A percentile compares a stretch with the other conserved stretches of the same genome.
Conservation (phyloP, 2,888 invertebrate species). For the Synergus japonicus region DNA sequence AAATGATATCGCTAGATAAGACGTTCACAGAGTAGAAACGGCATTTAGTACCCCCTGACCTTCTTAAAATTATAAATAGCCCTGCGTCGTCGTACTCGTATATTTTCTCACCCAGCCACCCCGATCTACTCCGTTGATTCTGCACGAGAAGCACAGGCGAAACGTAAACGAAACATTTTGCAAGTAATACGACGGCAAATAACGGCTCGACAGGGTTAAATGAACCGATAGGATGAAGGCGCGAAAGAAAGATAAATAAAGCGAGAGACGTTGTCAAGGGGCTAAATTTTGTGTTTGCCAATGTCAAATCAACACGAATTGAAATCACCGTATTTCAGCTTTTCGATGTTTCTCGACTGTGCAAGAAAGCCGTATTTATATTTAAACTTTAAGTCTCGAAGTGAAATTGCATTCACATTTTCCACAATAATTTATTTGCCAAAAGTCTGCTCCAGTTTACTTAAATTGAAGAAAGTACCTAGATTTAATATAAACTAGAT, state of each 20-base stretch:
- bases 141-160: slow-evolving; percentile 47
- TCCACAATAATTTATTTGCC: background rate
- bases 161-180: slow-evolving; percentile 69
- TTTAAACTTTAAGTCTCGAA: slow-evolving; percentile 7
- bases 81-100: slow-evolving; percentile 46
- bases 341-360: slow-evolving; percentile 63
- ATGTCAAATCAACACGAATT: slow-evolving; percentile 75
- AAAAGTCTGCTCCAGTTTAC: background rate
- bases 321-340: slow-evolving; percentile 69
- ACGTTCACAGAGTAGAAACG: slow-evolving; percentile 39
- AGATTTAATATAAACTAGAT: background rate
- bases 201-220: slow-evolving; percentile 67
- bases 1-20: slow-evolving; percentile 44
- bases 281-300: slow-evolving; percentile 69
- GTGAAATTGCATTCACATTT: background rate
- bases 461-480: background rate
- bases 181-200: slow-evolving; percentile 70
- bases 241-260: slow-evolving; percentile 71
- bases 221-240: slow-evolving; percentile 69
- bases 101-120: slow-evolving; percentile 48
- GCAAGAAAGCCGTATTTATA: slow-evolving; percentile 54
- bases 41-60: slow-evolving; percentile 47
- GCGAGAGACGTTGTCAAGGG: slow-evolving; percentile 59
- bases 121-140: slow-evolving; percentile 31
- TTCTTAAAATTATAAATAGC: slow-evolving; percentile 53